Evolutionary conservation across 2,797 vertebrate species (phyloP).

Genomic region (Tenualosa thibaudeaui): DNA sequence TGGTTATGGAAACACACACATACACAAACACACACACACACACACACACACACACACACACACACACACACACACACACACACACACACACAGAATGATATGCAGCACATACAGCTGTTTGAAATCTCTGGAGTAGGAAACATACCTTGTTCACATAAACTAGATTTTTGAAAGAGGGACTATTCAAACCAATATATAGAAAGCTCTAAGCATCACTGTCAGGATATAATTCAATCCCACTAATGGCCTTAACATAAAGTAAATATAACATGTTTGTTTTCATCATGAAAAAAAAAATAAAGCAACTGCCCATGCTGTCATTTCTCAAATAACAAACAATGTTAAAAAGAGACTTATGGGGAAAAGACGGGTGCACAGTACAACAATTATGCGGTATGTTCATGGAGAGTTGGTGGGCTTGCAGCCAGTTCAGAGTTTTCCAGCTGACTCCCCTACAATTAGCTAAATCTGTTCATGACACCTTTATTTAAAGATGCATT

Average conservation of each 20-base stretch:
- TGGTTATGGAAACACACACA: not conserved
- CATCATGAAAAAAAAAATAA: not conserved
- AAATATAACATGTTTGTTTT: not conserved
- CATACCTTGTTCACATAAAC: not conserved
- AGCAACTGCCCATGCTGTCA: not conserved
- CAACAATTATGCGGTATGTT: too few species aligned
- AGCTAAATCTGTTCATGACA: too few species aligned
- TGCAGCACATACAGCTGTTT: not conserved
- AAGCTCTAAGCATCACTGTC: not conserved
- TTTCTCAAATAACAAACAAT: not conserved
- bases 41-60: not conserved
- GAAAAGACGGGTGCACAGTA: not conserved
- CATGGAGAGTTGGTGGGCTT: too few species aligned
- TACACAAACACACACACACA: not conserved
- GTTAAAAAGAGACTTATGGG: not conserved
- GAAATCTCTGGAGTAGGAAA: not conserved
- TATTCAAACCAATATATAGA: constrained; percentile 12
- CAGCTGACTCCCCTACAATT: too few species aligned
- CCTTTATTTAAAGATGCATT: too few species aligned
- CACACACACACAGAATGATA: not conserved
- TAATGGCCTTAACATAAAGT: constrained; percentile 4
- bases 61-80: not conserved
- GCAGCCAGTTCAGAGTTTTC: too few species aligned
- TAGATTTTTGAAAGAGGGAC: constrained; percentile 25
- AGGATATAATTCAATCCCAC: not conserved